These are phyloP conservation scores for Perdita meconis DNA, from an alignment of 2,888 invertebrate genomes.

Conservation along the genomic window DNA sequence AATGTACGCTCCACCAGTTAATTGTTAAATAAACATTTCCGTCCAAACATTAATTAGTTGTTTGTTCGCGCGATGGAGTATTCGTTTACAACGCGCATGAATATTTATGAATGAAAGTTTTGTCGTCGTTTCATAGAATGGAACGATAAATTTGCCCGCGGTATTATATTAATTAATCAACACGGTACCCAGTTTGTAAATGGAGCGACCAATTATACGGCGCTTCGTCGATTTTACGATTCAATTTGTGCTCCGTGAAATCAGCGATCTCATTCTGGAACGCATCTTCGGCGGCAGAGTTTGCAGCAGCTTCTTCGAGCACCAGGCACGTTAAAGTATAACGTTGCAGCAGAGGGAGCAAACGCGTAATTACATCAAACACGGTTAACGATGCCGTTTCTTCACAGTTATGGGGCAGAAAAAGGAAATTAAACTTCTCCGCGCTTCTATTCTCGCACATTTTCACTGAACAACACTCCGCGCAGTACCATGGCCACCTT, in stretches of 20 bases:
- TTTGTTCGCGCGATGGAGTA: background rate
- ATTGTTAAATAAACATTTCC: slow-evolving; percentile 12
- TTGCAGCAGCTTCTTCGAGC: background rate
- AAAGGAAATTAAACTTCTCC: slow-evolving; percentile 45
- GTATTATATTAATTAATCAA: slow-evolving; percentile 28
- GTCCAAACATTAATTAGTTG: slow-evolving; percentile 23
- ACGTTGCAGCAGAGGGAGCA: background rate
- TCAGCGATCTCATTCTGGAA: background rate
- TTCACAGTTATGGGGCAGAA: slow-evolving; percentile 23
- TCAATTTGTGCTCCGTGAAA: background rate
- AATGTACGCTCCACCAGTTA: background rate
- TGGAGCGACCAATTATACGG: background rate
- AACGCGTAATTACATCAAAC: slow-evolving; percentile 30
- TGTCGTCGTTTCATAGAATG: background rate
- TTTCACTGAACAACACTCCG: background rate
- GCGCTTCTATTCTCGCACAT: slow-evolving; percentile 18
- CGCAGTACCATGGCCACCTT: background rate
- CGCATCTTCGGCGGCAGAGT: background rate
- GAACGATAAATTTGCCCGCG: slow-evolving; percentile 1
- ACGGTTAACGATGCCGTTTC: slow-evolving; percentile 44
- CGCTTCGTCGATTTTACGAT: background rate
- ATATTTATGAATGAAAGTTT: slow-evolving; percentile 12
- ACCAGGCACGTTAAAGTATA: slow-evolving; percentile 23
- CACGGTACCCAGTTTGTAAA: background rate
- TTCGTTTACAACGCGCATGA: background rate